Percentiles rank a stretch among this genome's conserved stretches.
Evolutionary conservation across 2,888 invertebrate genomes (phyloP).

Genomic region (Galeruca laticollis): DNA sequence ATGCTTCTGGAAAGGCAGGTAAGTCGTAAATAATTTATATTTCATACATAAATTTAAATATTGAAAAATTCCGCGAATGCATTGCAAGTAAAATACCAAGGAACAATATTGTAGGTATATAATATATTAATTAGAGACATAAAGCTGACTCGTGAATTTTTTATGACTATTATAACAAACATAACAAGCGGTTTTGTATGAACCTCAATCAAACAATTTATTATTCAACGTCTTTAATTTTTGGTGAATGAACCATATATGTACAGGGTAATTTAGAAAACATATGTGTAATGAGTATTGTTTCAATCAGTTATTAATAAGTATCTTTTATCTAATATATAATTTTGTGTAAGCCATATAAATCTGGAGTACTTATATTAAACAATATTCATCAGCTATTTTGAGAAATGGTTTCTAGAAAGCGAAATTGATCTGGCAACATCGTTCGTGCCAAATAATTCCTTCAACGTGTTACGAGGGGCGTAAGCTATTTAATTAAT

Average conservation of each 20-base stretch:
- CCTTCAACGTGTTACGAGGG: too few species aligned
- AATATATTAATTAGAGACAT: neutral
- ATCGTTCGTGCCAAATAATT: too few species aligned
- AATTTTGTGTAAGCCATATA: too few species aligned
- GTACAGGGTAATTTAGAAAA: neutral
- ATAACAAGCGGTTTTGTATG: conserved; percentile 3
- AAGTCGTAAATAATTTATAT: conserved; percentile 63
- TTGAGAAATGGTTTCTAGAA: too few species aligned
- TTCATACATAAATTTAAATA: neutral
- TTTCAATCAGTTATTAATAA: too few species aligned
- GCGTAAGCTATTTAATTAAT: too few species aligned
- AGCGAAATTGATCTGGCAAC: too few species aligned
- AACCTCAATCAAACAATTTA: conserved; percentile 4
- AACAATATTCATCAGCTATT: too few species aligned
- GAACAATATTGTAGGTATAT: neutral
- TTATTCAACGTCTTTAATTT: conserved; percentile 1
- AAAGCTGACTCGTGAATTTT: neutral
- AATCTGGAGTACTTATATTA: too few species aligned
- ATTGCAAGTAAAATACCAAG: neutral
- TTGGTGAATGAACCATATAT: neutral
- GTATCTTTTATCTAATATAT: too few species aligned
- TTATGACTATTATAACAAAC: neutral
- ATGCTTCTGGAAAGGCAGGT: conserved; percentile 87
- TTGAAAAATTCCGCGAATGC: neutral
- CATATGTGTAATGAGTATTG: too few species aligned